Base-by-base conservation (phyloP, 1,140 invertebrate genomes). In the Neelides sp. region DNA sequence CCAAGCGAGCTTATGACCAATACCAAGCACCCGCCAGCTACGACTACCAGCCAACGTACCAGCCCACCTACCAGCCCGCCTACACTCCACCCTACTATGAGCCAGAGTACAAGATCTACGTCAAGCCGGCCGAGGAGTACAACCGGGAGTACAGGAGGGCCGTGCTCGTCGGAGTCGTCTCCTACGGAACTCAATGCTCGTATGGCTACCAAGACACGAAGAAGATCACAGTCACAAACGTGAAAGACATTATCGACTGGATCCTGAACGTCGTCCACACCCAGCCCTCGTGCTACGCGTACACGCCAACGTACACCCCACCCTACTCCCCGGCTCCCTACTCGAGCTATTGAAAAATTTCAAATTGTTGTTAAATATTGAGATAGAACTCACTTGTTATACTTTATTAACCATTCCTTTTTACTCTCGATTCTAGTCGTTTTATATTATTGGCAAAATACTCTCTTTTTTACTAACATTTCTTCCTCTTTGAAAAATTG, bases 131-230 rank as follows among this genome's bases (percentile, higher is more conserved):
- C 27, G 58, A 59, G 45, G 19, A 22, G 10, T 22, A 40, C 17
- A 53, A 54, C 30, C 22, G 30, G 17, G 54, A 56, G 27, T 54
- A 50, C 36, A 27, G 58, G 34, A 15, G 54, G 32, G 54, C 54
- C 28, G 58, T 45, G 8, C 26, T 59, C 10, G 52, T 30, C 32
- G 58, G 58, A 2, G 39, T 59, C 34, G 58, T 59, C 20, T 48
- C 52, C 30, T 59, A 59, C 28, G 41, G 48, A 30, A 52, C 58
- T n/a, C 27, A 50, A 36, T 59, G 58, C 45, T 41, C 50, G 20
- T 56, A 54, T 30, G 51, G 37, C 41, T 41, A 45, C 35, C 15
- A 23, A 3, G 41, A 45, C 4, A 26, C 41, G 1, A 56, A 54
- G 36, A 59, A 56, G 34, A 46, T 59, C 39, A 53, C 47, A 27